A percentile compares a stretch with the other conserved stretches of the same genome.
These are phyloP conservation scores for Drosophila burlai DNA, from an alignment of 1,140 invertebrate species.

Conservation along the genomic window DNA sequence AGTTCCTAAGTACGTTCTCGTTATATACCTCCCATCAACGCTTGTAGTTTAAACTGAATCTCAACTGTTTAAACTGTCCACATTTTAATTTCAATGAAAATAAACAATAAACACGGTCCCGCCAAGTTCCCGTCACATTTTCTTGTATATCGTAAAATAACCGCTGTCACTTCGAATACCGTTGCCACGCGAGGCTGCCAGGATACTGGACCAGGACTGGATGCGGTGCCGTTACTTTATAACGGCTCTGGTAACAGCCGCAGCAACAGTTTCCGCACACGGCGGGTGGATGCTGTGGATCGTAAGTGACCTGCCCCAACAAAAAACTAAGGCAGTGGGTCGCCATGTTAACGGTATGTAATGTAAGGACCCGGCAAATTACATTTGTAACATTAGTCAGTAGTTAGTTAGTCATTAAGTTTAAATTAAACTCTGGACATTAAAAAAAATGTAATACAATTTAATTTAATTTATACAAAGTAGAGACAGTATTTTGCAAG, in stretches of 20 bases:
- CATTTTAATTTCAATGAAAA: conserved; percentile 4
- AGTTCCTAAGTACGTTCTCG: no score
- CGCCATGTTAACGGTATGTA: conserved; percentile 53
- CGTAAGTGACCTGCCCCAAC: conserved; percentile 69
- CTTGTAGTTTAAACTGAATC: background rate
- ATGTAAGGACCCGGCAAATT: background rate
- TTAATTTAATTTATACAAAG: no score
- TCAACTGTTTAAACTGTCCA: background rate
- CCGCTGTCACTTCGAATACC: conserved; percentile 28
- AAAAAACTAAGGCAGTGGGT: conserved; percentile 64
- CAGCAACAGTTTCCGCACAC: conserved; percentile 34
- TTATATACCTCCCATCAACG: background rate
- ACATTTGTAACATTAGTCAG: no score
- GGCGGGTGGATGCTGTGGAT: conserved; percentile 51
- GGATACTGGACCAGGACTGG: conserved; percentile 55
- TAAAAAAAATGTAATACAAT: no score
- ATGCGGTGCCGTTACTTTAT: conserved; percentile 64
- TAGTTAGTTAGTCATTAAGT: no score
- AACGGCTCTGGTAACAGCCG: conserved; percentile 46
- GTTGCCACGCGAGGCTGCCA: conserved; percentile 62
- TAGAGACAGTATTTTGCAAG: no score
- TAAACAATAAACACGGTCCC: conserved; percentile 14
- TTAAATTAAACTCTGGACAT: no score
- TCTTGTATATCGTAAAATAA: background rate
- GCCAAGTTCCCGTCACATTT: conserved; percentile 38